phyloP scores from a whole-genome alignment of 2,113 vertebrate genomes.

The Notothenia rossii region DNA sequence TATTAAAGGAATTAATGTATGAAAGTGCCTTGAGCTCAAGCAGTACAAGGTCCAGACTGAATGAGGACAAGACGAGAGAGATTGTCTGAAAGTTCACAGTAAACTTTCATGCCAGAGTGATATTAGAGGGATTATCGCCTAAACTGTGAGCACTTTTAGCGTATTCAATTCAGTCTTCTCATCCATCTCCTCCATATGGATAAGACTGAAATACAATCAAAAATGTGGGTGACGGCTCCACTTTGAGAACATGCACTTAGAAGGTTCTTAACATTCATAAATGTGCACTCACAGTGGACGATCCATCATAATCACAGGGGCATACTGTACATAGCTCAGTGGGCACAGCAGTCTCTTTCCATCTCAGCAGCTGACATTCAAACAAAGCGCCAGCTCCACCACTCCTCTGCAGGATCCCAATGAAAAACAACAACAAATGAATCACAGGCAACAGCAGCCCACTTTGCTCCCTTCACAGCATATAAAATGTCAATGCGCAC shows the following conservation, averaged over 20 bases:
- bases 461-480: constrained; percentile 71
- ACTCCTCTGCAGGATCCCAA: constrained; percentile 68
- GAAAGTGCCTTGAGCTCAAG: constrained; percentile 11
- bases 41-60: constrained; percentile 14
- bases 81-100: constrained; percentile 21
- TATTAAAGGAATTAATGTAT: constrained; percentile 14
- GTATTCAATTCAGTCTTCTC: constrained; percentile 18
- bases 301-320: constrained; percentile 72
- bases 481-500: constrained; percentile 77
- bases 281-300: constrained; percentile 57
- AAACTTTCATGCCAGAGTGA: constrained; percentile 19
- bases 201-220: constrained; percentile 27
- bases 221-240: constrained; percentile 31
- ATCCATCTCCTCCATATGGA: constrained; percentile 28
- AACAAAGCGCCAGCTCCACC: constrained; percentile 72
- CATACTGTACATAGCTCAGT: constrained; percentile 70
- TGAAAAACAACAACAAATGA: constrained; percentile 78
- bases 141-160: constrained; percentile 20
- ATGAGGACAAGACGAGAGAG: neutral
- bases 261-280: constrained; percentile 69
- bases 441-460: constrained; percentile 69
- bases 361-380: constrained; percentile 73
- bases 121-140: constrained; percentile 29
- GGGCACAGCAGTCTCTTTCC: constrained; percentile 68
- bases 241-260: constrained; percentile 55